A percentile compares a stretch with the other conserved stretches of the same genome.
phyloP scores from a whole-genome alignment of 2,888 invertebrate species.

The Acrobasis repandana region DNA sequence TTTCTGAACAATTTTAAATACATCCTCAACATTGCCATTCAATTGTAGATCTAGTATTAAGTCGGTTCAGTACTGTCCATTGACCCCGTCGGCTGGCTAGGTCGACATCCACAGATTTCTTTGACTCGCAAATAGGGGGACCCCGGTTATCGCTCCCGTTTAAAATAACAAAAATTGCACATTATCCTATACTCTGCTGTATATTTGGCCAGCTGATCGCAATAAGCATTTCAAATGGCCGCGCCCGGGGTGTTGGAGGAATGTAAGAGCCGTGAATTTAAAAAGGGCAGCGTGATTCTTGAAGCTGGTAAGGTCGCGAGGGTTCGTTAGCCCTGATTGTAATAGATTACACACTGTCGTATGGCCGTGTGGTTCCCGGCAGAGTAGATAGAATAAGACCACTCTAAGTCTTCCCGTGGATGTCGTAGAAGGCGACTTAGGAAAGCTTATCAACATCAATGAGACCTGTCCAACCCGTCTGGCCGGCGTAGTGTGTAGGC shows the following conservation, averaged over 20 bases:
- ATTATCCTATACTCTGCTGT: conserved; percentile 31
- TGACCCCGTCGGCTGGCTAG: conserved; percentile 16
- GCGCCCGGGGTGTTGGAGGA: conserved; percentile 19
- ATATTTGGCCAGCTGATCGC: conserved; percentile 39
- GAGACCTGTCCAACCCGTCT: no score
- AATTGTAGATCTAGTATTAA: background rate
- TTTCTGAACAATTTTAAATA: no score
- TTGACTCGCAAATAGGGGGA: conserved; percentile 45
- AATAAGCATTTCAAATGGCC: conserved; percentile 32
- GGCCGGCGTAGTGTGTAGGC: no score
- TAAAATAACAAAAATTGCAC: conserved; percentile 38
- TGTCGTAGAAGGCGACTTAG: no score
- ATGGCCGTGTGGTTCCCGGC: no score
- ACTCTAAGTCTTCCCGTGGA: no score
- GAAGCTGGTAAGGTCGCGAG: background rate
- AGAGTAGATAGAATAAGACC: no score
- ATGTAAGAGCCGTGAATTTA: conserved; percentile 28
- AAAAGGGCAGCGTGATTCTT: conserved; percentile 24
- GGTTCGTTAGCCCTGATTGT: conserved; percentile 2
- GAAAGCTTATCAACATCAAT: no score
- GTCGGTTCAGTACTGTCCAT: conserved; percentile 9
- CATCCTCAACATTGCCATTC: background rate
- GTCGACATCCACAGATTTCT: conserved; percentile 27
- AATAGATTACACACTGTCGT: no score
- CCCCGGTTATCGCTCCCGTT: conserved; percentile 43